Evolutionary conservation across 2,113 vertebrate species (phyloP).

Genomic region (Dunckerocampus dactyliophorus): DNA sequence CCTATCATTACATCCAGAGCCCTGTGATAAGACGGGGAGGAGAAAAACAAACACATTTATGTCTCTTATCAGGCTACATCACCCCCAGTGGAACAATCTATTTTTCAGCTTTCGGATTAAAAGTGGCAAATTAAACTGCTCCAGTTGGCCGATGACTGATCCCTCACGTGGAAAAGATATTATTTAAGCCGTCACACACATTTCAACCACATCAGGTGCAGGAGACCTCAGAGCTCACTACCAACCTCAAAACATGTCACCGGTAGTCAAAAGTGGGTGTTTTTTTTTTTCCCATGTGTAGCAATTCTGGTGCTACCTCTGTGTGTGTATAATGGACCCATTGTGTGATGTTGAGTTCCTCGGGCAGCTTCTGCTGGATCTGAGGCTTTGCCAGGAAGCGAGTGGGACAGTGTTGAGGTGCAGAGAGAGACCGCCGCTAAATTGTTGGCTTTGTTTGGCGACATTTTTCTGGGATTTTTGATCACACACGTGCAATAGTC

Average conservation of each 20-base stretch:
- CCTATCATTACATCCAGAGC: conserved; percentile 36
- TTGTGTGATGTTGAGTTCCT: conserved; percentile 51
- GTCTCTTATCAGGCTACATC: conserved; percentile 11
- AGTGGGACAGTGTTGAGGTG: conserved; percentile 52
- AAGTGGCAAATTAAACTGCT: conserved; percentile 32
- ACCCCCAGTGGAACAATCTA: conserved; percentile 8
- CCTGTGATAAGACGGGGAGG: conserved; percentile 45
- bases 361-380: conserved; percentile 50
- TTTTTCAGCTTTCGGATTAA: not conserved
- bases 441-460: conserved; percentile 61
- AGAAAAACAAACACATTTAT: conserved; percentile 18
- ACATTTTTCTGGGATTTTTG: conserved; percentile 46
- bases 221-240: conserved; percentile 25
- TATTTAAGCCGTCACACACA: not conserved
- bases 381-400: conserved; percentile 46
- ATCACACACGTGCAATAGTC: conserved; percentile 47
- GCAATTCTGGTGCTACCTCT: conserved; percentile 63
- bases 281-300: conserved; percentile 57
- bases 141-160: conserved; percentile 23
- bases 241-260: conserved; percentile 45
- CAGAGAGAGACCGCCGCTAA: conserved; percentile 45
- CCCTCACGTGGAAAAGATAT: conserved; percentile 29
- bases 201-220: conserved; percentile 28
- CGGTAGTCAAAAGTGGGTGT: conserved; percentile 40
- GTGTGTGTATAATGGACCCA: conserved; percentile 42